Percentiles rank a stretch among this genome's conserved stretches.
Evolutionary conservation across 2,113 vertebrate species (phyloP).

Genomic region (Stomatorhinus ivindoensis): DNA sequence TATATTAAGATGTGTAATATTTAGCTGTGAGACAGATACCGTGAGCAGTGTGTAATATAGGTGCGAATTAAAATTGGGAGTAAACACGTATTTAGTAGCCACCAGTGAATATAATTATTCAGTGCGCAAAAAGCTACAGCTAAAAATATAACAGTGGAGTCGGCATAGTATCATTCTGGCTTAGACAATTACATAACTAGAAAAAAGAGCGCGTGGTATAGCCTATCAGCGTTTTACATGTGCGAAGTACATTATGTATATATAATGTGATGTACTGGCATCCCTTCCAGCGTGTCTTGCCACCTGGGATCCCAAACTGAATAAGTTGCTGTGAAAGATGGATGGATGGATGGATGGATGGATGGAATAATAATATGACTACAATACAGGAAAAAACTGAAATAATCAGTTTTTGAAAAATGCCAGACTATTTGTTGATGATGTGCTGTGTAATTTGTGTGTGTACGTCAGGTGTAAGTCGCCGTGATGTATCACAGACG

Average conservation of each 20-base stretch:
- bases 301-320: not conserved
- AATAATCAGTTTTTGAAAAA: not conserved
- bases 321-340: not conserved
- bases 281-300: not conserved
- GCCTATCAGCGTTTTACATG: not conserved
- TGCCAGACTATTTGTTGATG: not conserved
- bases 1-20: not conserved
- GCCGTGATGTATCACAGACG: not conserved
- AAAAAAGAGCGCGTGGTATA: not conserved
- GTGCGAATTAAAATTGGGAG: not conserved
- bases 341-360: not conserved
- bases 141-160: not conserved
- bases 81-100: not conserved
- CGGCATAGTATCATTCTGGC: not conserved
- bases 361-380: not conserved
- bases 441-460: not conserved
- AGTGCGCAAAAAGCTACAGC: not conserved
- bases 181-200: not conserved
- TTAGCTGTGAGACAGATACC: not conserved
- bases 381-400: not conserved
- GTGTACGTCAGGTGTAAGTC: not conserved
- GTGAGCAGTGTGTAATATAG: not conserved
- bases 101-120: not conserved
- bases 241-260: not conserved
- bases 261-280: not conserved